These are phyloP conservation scores for Antitype chi DNA, from an alignment of 2,888 invertebrate genomes.

Conservation along the genomic window DNA sequence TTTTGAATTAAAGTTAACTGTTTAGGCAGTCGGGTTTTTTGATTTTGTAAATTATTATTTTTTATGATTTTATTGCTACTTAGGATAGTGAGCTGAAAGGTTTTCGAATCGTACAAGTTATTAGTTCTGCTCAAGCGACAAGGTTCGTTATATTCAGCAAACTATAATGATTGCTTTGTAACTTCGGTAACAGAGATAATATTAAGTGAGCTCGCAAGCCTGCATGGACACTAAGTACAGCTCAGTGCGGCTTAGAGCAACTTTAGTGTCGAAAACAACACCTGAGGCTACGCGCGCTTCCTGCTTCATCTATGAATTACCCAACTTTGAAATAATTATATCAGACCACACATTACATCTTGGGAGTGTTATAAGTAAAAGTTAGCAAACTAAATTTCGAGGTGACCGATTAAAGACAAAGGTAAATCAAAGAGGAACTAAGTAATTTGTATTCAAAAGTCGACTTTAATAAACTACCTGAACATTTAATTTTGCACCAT, in stretches of 20 bases:
- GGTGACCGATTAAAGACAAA: background rate
- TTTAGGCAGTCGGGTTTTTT: too few species aligned
- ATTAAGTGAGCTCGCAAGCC: constrained; percentile 80
- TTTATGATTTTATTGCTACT: constrained; percentile 19
- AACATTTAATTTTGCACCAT: background rate
- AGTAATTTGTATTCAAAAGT: background rate
- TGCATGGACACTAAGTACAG: constrained; percentile 81
- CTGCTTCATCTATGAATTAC: constrained; percentile 72
- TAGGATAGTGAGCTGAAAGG: background rate
- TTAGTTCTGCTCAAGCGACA: constrained; percentile 12
- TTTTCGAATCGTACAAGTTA: constrained; percentile 30
- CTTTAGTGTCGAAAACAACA: constrained; percentile 85
- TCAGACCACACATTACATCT: constrained; percentile 20
- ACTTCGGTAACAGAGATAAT: constrained; percentile 78
- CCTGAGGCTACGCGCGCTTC: constrained; percentile 80
- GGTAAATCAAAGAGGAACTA: background rate
- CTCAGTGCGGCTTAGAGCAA: constrained; percentile 85
- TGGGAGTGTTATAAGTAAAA: background rate
- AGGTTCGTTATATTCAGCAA: constrained; percentile 43
- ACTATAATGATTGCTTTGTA: constrained; percentile 74
- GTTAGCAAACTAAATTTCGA: background rate
- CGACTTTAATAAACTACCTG: background rate
- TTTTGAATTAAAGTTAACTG: too few species aligned
- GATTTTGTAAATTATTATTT: too few species aligned
- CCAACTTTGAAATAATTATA: constrained; percentile 59